Conservation (phyloP, 2,888 invertebrate species). For the Halictus ligatus region DNA sequence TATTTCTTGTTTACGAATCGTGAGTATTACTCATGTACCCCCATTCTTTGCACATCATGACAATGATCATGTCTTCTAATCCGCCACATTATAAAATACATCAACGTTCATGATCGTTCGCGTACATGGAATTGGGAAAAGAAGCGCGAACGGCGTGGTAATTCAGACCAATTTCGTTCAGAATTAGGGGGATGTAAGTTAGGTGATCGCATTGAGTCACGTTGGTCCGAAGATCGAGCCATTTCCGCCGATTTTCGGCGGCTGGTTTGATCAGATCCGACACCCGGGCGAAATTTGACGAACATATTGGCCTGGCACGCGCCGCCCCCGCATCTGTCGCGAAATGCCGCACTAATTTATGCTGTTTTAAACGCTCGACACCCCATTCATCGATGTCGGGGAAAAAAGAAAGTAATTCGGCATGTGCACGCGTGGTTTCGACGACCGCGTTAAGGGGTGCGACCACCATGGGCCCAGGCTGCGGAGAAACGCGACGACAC, state of each 20-base stretch:
- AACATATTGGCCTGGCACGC: conserved; percentile 72
- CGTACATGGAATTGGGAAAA: no score
- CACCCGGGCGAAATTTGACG: conserved; percentile 39
- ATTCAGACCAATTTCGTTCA: neutral
- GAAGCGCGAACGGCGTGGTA: neutral
- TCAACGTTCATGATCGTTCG: no score
- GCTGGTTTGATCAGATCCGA: conserved; percentile 43
- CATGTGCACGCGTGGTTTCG: conserved; percentile 43
- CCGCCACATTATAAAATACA: no score
- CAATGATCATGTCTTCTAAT: no score
- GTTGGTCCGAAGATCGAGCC: neutral
- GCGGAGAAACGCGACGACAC: conserved; percentile 73
- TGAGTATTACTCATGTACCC: no score
- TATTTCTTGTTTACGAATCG: no score
- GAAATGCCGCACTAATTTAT: conserved; percentile 69
- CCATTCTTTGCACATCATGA: no score
- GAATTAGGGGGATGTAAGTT: neutral
- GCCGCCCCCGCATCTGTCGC: conserved; percentile 75
- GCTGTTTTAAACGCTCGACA: conserved; percentile 79
- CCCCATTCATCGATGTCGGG: conserved; percentile 67
- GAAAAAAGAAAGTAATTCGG: conserved; percentile 44
- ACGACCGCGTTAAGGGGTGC: conserved; percentile 31
- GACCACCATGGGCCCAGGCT: conserved; percentile 43
- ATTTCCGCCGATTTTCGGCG: neutral
- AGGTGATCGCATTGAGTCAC: neutral